Conservation (phyloP, 2,797 vertebrate genomes). For the Esox masquinongy region DNA sequence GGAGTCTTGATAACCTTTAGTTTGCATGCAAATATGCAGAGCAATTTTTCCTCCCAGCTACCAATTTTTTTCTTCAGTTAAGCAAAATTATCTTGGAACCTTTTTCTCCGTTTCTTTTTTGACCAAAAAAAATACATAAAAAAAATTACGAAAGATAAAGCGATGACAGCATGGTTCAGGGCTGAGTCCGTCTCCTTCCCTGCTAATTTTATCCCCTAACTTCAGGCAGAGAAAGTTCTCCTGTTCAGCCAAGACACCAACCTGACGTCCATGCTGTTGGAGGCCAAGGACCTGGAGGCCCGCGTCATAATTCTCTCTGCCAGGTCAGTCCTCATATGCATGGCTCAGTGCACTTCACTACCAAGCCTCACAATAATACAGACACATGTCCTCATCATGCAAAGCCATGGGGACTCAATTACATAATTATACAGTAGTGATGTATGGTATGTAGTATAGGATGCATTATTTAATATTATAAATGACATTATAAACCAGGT, state of each 20-base stretch:
- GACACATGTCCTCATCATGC: not conserved
- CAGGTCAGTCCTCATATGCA: constrained; percentile 73
- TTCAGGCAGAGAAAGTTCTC: constrained; percentile 99
- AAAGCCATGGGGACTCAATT: not conserved
- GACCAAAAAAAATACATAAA: constrained; percentile 49
- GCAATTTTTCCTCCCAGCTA: constrained; percentile 62
- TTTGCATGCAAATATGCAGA: constrained; percentile 97
- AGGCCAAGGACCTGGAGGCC: constrained; percentile 97
- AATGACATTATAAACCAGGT: no score
- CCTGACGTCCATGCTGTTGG: constrained; percentile 94
- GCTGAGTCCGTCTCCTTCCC: constrained; percentile 67
- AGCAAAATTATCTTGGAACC: constrained; percentile 78
- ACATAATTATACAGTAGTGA: not conserved
- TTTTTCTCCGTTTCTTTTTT: constrained; percentile 73
- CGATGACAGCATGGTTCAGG: constrained; percentile 79
- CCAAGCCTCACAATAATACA: not conserved
- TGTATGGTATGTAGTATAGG: not conserved
- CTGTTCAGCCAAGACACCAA: constrained; percentile 99
- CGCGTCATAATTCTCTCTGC: constrained; percentile 97
- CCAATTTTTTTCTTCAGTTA: constrained; percentile 65
- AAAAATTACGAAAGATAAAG: constrained; percentile 50
- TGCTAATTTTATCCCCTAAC: constrained; percentile 82
- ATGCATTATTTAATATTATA: not conserved
- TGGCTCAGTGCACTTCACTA: not conserved
- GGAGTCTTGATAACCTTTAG: constrained; percentile 95